Conservation (phyloP, 2,888 invertebrate species). For the Strigamia crassipes region DNA sequence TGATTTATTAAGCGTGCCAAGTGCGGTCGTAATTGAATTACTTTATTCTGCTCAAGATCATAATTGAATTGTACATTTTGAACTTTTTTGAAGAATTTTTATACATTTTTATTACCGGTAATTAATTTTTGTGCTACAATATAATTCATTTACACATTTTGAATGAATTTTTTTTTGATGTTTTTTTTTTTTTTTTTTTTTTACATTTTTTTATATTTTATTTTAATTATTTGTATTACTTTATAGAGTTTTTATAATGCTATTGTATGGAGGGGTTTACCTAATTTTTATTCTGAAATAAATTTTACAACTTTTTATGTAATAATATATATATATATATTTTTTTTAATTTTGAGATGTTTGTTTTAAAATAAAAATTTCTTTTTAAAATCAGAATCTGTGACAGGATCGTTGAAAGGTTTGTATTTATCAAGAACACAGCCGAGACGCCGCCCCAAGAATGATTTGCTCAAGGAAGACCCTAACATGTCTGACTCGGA, state of each 20-base stretch:
- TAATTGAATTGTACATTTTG: neutral
- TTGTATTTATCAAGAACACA: constrained; percentile 42
- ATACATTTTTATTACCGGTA: too few relatives aligned
- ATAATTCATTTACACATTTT: neutral
- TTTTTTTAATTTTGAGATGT: neutral
- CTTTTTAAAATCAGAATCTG: constrained; percentile 46
- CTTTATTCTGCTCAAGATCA: neutral
- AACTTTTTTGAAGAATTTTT: neutral
- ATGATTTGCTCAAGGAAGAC: constrained; percentile 49
- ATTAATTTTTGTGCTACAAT: too few relatives aligned
- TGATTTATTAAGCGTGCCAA: neutral
- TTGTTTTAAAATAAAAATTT: neutral
- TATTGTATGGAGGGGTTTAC: neutral
- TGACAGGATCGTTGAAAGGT: constrained; percentile 48
- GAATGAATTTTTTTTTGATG: neutral
- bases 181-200: neutral
- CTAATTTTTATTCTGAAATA: too few relatives aligned
- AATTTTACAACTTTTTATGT: neutral
- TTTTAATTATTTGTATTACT: neutral
- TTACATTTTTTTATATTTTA: neutral
- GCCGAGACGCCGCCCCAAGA: constrained; percentile 43
- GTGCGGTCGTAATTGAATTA: neutral
- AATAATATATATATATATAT: neutral
- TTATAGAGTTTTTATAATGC: neutral
- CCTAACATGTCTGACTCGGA: constrained; percentile 52